Conservation (phyloP, 2,888 invertebrate genomes). For the Scaptomyza reducta region DNA sequence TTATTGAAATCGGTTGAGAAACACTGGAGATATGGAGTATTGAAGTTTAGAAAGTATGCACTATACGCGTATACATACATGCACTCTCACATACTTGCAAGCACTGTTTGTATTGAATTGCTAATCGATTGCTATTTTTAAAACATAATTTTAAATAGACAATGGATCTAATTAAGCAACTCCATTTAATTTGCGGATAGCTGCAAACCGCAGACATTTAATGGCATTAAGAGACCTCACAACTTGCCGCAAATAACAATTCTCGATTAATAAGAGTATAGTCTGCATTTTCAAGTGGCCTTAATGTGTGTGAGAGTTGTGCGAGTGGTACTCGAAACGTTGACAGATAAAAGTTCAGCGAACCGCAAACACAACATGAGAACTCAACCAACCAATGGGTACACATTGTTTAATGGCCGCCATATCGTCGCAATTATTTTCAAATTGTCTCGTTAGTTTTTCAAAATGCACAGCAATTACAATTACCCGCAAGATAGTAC, state of each 20-base stretch:
- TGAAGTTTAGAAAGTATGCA: no score
- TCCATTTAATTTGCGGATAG: conserved; percentile 17
- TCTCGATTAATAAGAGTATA: conserved; percentile 18
- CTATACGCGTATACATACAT: no score
- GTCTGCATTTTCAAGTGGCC: conserved; percentile 31
- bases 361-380: conserved; percentile 57
- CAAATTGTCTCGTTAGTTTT: conserved; percentile 76
- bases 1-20: no score
- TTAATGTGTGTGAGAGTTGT: conserved; percentile 13
- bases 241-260: conserved; percentile 17
- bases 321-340: conserved; percentile 52
- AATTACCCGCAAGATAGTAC: conserved; percentile 63
- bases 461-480: conserved; percentile 70
- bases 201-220: conserved; percentile 42
- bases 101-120: not conserved
- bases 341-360: conserved; percentile 75
- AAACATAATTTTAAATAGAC: conserved; percentile 23
- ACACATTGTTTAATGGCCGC: conserved; percentile 66
- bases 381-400: conserved; percentile 62
- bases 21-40: no score
- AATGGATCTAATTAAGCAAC: conserved; percentile 58
- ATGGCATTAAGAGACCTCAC: conserved; percentile 51
- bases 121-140: not conserved
- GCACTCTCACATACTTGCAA: no score
- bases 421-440: conserved; percentile 75